Conservation (phyloP, 2,797 vertebrate genomes). For the Ctenosaura bakeri region DNA sequence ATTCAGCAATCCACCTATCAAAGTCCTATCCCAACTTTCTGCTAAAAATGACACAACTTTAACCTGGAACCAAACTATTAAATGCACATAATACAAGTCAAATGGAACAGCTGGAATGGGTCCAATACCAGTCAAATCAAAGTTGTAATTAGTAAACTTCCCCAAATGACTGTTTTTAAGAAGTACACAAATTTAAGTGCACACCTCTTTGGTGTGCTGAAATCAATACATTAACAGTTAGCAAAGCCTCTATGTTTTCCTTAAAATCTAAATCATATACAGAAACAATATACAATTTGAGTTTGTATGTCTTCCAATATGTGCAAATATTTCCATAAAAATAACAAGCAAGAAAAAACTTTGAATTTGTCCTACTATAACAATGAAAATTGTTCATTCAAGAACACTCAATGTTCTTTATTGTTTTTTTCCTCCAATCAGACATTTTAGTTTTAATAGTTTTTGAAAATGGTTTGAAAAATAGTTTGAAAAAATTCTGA, state of each 20-base stretch:
- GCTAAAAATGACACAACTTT: not conserved
- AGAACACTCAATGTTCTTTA: not conserved
- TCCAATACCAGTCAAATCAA: not conserved
- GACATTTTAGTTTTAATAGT: not conserved
- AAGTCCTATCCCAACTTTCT: not conserved
- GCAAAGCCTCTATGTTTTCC: no score
- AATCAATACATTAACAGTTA: not conserved
- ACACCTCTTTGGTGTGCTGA: not conserved
- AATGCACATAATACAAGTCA: not conserved
- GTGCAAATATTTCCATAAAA: not conserved
- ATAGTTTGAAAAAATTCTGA: not conserved
- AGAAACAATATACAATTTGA: not conserved
- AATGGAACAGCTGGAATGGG: not conserved
- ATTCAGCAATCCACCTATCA: not conserved
- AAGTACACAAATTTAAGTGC: not conserved
- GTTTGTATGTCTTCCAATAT: not conserved
- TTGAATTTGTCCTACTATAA: not conserved
- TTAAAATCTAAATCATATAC: not conserved
- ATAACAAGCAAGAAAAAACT: not conserved
- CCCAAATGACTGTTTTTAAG: not conserved
- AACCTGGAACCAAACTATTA: not conserved
- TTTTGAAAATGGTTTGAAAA: not conserved
- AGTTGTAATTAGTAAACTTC: not conserved
- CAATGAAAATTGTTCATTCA: not conserved
- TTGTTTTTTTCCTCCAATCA: not conserved